Evolutionary conservation across 2,888 invertebrate species (phyloP).

Genomic region (Himalopsyche japonica): DNA sequence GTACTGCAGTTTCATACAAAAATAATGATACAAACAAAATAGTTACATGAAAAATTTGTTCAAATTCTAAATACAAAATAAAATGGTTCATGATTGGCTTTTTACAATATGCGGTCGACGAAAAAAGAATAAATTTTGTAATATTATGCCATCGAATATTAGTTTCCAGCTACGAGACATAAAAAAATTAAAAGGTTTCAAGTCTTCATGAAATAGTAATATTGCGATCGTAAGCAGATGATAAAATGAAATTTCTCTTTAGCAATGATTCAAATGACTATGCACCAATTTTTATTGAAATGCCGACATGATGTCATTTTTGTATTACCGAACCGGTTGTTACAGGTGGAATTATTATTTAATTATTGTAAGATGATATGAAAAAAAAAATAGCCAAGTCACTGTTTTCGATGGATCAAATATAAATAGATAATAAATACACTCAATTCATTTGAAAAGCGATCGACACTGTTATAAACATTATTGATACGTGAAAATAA

Average conservation of each 20-base stretch:
- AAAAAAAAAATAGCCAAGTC: background rate
- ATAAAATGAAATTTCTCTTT: background rate
- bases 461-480: background rate
- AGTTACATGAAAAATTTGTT: no score
- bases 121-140: no score
- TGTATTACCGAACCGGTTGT: background rate
- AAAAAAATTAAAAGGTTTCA: background rate
- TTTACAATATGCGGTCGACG: no score
- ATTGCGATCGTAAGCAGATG: background rate
- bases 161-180: no score
- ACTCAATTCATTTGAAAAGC: background rate
- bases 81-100: no score
- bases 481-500: background rate
- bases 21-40: no score
- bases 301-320: background rate
- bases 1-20: no score
- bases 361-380: background rate
- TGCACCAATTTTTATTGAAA: background rate
- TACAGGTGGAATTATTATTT: background rate
- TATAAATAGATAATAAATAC: background rate
- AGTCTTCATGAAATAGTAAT: background rate
- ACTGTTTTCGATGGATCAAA: background rate
- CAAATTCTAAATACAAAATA: no score
- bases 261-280: background rate
- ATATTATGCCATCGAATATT: no score